Evolutionary conservation across 1,140 invertebrate genomes (phyloP).

Genomic region (Drosophila micromelanica): DNA sequence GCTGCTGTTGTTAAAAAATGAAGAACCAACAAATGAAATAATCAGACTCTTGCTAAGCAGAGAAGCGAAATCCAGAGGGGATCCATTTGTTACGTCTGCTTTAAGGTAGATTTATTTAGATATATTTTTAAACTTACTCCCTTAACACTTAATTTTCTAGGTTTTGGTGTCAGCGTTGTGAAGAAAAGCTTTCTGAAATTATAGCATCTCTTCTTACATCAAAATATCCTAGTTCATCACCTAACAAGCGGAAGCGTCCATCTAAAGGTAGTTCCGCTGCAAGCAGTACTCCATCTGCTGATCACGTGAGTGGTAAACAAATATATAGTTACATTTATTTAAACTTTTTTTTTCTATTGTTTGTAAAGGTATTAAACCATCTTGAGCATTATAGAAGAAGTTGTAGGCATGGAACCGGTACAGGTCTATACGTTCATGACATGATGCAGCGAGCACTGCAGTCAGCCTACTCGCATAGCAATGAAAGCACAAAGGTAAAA

Average conservation of each 20-base stretch:
- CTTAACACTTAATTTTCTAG: conserved; percentile 34
- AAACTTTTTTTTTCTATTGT: neutral
- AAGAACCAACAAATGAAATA: conserved; percentile 94
- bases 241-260: conserved; percentile 94
- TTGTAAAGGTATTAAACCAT: conserved; percentile 92
- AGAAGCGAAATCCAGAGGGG: conserved; percentile 89
- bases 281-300: conserved; percentile 86
- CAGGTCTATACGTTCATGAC: conserved; percentile 88
- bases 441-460: conserved; percentile 95
- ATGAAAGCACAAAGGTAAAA: conserved; percentile 88
- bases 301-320: conserved; percentile 84
- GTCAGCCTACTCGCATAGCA: conserved; percentile 91
- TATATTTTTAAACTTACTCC: neutral
- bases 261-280: conserved; percentile 87
- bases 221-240: conserved; percentile 92
- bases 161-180: conserved; percentile 96
- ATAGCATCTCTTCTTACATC: conserved; percentile 91
- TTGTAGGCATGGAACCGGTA: conserved; percentile 87
- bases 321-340: neutral
- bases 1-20: conserved; percentile 95
- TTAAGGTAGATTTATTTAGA: conserved; percentile 86
- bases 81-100: conserved; percentile 94
- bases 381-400: conserved; percentile 94
- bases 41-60: conserved; percentile 93
- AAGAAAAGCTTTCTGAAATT: conserved; percentile 94